phyloP scores from a whole-genome alignment of 2,888 invertebrate species.

The Andrena bicolor region DNA sequence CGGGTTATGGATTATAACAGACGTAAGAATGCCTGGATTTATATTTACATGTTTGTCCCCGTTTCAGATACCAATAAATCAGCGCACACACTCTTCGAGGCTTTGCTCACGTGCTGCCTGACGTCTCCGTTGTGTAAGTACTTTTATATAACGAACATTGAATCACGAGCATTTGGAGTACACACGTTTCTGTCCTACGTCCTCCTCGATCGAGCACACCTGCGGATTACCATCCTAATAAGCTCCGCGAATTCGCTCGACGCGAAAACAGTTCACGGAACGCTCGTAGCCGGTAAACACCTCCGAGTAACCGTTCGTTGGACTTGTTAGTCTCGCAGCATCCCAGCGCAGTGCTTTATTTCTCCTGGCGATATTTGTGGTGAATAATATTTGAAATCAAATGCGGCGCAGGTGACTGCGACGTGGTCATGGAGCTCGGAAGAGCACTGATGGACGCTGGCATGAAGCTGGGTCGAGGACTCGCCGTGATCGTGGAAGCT shows the following conservation, averaged over 20 bases:
- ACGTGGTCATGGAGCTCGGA: conserved; percentile 78
- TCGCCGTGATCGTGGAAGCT: conserved; percentile 86
- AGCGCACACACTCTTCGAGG: conserved; percentile 81
- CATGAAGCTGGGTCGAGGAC: conserved; percentile 78
- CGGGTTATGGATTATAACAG: not conserved
- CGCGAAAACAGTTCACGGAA: conserved; percentile 73
- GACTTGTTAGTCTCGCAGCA: not conserved
- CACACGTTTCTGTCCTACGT: conserved; percentile 34
- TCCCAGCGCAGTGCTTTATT: not conserved
- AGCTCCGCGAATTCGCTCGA: conserved; percentile 66
- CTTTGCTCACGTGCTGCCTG: conserved; percentile 82
- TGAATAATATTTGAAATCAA: not conserved
- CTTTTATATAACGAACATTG: conserved; percentile 65
- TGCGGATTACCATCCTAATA: conserved; percentile 78
- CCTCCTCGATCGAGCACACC: conserved; percentile 66
- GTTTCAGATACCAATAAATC: conserved; percentile 81
- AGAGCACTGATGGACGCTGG: conserved; percentile 76
- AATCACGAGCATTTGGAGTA: conserved; percentile 49
- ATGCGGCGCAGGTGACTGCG: conserved; percentile 74
- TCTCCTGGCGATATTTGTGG: not conserved
- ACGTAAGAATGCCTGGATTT: conserved; percentile 13
- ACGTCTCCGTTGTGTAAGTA: conserved; percentile 81
- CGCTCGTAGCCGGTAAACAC: conserved; percentile 48
- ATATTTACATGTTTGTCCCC: conserved; percentile 2
- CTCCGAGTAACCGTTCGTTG: conserved; percentile 11